These are phyloP conservation scores for Protomyctophum bolini DNA, from an alignment of 2,113 vertebrate genomes.

Conservation along the genomic window DNA sequence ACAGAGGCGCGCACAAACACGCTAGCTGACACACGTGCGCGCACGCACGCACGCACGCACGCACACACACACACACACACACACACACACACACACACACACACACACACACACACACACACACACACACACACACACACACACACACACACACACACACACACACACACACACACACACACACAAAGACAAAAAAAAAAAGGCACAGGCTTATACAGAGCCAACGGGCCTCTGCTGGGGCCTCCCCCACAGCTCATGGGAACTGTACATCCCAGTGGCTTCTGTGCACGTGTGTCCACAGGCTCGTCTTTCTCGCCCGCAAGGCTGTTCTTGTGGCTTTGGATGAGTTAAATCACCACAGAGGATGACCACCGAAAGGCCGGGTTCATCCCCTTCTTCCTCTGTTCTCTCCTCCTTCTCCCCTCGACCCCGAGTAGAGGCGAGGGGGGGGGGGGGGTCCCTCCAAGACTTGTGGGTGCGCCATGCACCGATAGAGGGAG, in stretches of 20 bases:
- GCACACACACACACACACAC: conserved; percentile 54
- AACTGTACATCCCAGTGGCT: conserved; percentile 31
- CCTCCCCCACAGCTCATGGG: conserved; percentile 26
- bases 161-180: conserved; percentile 43
- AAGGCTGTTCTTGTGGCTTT: conserved; percentile 60
- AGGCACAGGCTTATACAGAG: conserved; percentile 43
- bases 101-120: too few relatives aligned
- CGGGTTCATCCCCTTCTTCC: conserved; percentile 46
- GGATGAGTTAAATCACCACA: conserved; percentile 52
- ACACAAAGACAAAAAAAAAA: conserved; percentile 49
- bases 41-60: background rate
- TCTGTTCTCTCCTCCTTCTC: conserved; percentile 15
- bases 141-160: conserved; percentile 22
- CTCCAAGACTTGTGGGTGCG: too few relatives aligned
- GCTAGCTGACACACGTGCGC: conserved; percentile 44
- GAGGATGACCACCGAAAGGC: conserved; percentile 50
- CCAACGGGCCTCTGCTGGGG: conserved; percentile 10
- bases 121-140: conserved; percentile 18
- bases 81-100: too few relatives aligned
- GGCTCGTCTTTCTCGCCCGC: conserved; percentile 59
- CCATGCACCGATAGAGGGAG: too few relatives aligned
- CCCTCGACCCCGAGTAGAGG: background rate
- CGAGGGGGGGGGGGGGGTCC: too few relatives aligned
- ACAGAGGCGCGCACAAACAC: background rate
- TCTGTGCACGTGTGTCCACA: conserved; percentile 50